Evolutionary conservation across 2,113 vertebrate genomes (phyloP).

Genomic region (Rhinopithecus roxellana): DNA sequence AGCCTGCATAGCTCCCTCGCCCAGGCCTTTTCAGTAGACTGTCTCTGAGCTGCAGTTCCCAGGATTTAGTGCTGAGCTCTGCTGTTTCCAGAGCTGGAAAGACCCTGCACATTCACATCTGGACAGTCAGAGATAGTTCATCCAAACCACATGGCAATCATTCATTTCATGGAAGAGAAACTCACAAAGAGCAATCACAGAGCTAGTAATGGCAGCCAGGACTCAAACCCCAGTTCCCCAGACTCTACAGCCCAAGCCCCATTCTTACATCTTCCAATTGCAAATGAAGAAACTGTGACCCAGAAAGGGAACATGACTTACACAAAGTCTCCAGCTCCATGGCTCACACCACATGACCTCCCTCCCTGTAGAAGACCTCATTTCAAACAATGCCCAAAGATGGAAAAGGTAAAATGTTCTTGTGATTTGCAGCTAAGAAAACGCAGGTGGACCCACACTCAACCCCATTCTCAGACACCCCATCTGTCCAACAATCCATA

Average conservation of each 20-base stretch:
- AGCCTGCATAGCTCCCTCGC: rapidly evolving
- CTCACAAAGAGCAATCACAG: not conserved
- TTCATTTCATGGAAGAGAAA: not conserved
- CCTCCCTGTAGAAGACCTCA: not conserved
- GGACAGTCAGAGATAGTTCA: not conserved
- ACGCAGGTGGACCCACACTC: not conserved
- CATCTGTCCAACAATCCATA: not conserved
- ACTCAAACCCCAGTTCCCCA: not conserved
- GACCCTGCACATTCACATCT: not conserved
- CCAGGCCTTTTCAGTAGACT: not conserved
- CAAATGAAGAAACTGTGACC: not conserved
- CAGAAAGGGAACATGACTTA: no score
- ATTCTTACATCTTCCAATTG: not conserved
- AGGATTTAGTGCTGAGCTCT: not conserved
- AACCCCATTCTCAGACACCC: not conserved
- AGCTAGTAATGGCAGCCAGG: not conserved
- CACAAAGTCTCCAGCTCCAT: not conserved
- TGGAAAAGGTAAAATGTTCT: not conserved
- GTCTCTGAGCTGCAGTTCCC: not conserved
- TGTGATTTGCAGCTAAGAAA: not conserved
- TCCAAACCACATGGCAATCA: not conserved
- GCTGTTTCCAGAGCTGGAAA: not conserved
- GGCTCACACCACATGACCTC: rapidly evolving
- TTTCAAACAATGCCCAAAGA: not conserved
- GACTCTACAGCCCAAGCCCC: not conserved